Evolutionary conservation across 1,140 invertebrate species (phyloP).

Genomic region (Hermetia illucens): DNA sequence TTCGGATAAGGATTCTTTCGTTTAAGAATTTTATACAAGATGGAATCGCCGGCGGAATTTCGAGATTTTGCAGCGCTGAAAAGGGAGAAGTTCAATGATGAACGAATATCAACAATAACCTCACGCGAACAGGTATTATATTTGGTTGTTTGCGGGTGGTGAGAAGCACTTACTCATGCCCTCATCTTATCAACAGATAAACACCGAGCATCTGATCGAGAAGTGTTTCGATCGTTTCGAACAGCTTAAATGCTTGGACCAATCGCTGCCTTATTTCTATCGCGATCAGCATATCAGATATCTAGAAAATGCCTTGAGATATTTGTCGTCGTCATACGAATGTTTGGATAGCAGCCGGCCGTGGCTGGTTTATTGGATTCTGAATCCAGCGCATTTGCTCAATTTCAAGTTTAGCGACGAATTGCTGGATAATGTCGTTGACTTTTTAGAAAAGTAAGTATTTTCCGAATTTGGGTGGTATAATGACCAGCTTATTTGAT

Average conservation of each 20-base stretch:
- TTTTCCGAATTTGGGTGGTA: too few species aligned
- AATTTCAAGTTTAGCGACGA: constrained; percentile 52
- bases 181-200: constrained; percentile 33
- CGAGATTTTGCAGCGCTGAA: constrained; percentile 18
- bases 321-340: constrained; percentile 55
- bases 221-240: constrained; percentile 47
- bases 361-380: constrained; percentile 93
- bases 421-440: constrained; percentile 47
- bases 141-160: constrained; percentile 2
- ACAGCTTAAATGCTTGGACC: constrained; percentile 36
- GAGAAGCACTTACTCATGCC: constrained; percentile 4
- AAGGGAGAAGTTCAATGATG: constrained; percentile 29
- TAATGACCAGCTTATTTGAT: too few species aligned
- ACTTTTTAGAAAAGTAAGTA: constrained; percentile 44
- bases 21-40: too few species aligned
- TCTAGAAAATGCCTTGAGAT: constrained; percentile 51
- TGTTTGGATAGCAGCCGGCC: constrained; percentile 84
- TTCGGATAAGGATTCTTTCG: too few species aligned
- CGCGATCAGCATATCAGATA: constrained; percentile 49
- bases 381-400: constrained; percentile 77
- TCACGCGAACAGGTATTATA: constrained; percentile 39
- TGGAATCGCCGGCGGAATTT: constrained; percentile 9
- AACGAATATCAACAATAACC: constrained; percentile 34
- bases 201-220: constrained; percentile 48
- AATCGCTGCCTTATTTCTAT: constrained; percentile 42